Conservation (phyloP, 2,113 vertebrate species). For the Pristiophorus japonicus region DNA sequence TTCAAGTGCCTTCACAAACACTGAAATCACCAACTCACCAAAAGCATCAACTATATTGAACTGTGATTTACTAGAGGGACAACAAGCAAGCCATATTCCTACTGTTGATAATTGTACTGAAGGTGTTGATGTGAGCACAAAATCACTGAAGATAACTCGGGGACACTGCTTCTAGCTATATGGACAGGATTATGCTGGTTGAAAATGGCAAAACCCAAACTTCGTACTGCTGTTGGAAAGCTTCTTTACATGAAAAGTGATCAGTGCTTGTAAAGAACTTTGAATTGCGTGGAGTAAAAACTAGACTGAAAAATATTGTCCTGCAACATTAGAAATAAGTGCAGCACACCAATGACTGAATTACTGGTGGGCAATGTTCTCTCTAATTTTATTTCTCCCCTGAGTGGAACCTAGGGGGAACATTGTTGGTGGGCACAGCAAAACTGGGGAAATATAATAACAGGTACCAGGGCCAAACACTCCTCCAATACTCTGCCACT, state of each 20-base stretch:
- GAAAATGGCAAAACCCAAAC: not conserved
- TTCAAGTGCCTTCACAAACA: not conserved
- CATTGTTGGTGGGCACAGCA: not conserved
- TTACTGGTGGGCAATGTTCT: not conserved
- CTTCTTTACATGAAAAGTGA: not conserved
- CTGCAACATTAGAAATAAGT: not conserved
- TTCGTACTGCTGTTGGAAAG: not conserved
- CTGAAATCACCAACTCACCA: not conserved
- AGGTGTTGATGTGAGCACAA: not conserved
- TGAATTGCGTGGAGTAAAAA: not conserved
- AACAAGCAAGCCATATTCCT: not conserved
- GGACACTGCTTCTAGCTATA: too few relatives aligned
- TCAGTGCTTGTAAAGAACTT: not conserved
- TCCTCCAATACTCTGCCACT: not conserved
- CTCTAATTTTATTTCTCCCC: too few relatives aligned
- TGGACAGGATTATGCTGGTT: not conserved
- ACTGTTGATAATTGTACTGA: not conserved
- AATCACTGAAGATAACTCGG: not conserved
- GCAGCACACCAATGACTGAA: not conserved
- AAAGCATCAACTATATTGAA: not conserved
- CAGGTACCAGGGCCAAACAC: too few relatives aligned
- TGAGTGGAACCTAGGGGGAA: too few relatives aligned
- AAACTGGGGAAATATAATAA: not conserved
- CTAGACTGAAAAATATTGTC: not conserved
- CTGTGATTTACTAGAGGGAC: not conserved